Evolutionary conservation across 92 coral and sea anemone species (phyloP), one percentile per base, ranked within the genome.

Genomic region (Palythoa grandiflora): DNA sequence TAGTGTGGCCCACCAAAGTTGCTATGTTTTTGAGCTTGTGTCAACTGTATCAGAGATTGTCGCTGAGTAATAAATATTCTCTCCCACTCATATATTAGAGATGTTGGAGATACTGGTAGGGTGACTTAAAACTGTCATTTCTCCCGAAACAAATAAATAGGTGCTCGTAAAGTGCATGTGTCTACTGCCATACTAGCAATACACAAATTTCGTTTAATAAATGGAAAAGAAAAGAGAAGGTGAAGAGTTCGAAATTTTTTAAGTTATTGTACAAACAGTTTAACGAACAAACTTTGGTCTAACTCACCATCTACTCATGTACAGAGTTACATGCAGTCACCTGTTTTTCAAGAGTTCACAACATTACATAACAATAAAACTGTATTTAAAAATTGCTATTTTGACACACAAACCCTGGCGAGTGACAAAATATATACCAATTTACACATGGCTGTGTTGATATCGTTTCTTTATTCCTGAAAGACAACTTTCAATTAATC

Each of bases 131-230:
- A n/a, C n/a, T n/a, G n/a, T n/a, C n/a, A n/a, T n/a, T n/a, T n/a
- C n/a, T n/a, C n/a, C n/a, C n/a, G n/a, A n/a, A n/a, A n/a, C n/a
- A n/a, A n/a, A n/a, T n/a, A 44, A 74, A 74, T 74, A 74, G 57
- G 78, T 21, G 57, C 78, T 74, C 57, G 78, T 28, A 74, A 47
- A 74, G 78, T 57, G 78, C 57, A 74, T 74, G 57, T 74, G 78
- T 74, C 78, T 44, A 47, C 57, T 74, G 59, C 57, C 78, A 47
- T n/a, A 74, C 55, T 74, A 74, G 57, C 78, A 57, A 74, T 74
- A 74, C 28, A 74, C 78, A 74, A 74, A 74, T 68, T 68, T 68
- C 39, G 28, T 68, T 68, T 39, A 68, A 5, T 15, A 28, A 68
- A 21, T 68, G 73, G n/a, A n/a, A n/a, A n/a, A n/a, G 75, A 19